Evolutionary conservation across 2,113 vertebrate genomes (phyloP).

Genomic region (Sphaerodactylus townsendi): DNA sequence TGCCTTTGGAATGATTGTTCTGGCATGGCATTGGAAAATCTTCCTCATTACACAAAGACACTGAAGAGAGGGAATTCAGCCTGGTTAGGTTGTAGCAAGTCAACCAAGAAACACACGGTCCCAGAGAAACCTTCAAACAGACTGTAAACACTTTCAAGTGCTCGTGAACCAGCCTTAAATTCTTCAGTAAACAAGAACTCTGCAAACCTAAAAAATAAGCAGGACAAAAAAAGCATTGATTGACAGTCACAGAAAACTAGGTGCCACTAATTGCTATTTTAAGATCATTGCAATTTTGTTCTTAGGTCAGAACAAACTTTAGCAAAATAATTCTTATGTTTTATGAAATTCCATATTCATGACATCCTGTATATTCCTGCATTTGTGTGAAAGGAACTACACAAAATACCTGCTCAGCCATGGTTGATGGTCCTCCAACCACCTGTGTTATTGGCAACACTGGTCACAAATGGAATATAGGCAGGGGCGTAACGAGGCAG

Average conservation of each 20-base stretch:
- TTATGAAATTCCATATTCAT: not conserved
- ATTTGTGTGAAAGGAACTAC: no score
- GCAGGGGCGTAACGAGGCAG: no score
- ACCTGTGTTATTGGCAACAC: no score
- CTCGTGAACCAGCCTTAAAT: constrained; percentile 83
- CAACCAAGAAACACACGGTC: constrained; percentile 88
- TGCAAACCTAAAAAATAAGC: constrained; percentile 80
- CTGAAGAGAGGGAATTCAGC: constrained; percentile 90
- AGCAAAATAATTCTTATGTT: not conserved
- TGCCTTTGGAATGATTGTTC: constrained; percentile 23
- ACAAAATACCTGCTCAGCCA: no score
- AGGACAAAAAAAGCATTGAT: constrained; percentile 1
- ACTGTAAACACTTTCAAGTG: constrained; percentile 83
- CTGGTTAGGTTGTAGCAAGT: constrained; percentile 87
- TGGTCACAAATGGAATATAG: no score
- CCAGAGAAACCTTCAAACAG: constrained; percentile 89
- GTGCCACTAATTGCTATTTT: not conserved
- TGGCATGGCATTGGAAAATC: constrained; percentile 24
- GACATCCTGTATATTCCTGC: no score
- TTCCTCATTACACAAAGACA: constrained; percentile 82
- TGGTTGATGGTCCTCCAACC: no score
- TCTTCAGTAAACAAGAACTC: constrained; percentile 90
- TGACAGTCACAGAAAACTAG: not conserved
- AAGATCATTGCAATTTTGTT: not conserved
- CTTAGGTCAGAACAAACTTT: not conserved